Evolutionary conservation across 2,797 vertebrate genomes (phyloP).

Genomic region (Psittacula derbiana): DNA sequence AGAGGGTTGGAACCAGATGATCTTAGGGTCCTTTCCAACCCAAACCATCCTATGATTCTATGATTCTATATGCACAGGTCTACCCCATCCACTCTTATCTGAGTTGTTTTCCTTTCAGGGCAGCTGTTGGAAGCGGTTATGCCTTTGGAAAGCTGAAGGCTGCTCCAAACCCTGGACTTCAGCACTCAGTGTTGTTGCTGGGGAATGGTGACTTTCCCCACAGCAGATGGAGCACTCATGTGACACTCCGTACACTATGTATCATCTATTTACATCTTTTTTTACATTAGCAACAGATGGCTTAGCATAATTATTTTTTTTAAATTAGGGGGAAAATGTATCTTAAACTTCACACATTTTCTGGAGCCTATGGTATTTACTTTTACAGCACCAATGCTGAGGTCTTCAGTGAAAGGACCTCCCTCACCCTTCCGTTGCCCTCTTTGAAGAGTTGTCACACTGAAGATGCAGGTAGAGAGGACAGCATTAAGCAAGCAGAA

Average conservation of each 20-base stretch:
- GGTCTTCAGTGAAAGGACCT: neutral
- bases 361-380: neutral
- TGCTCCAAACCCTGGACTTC: neutral
- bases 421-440: neutral
- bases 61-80: neutral
- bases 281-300: conserved; percentile 73
- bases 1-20: neutral
- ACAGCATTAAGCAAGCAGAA: neutral
- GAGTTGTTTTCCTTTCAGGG: neutral
- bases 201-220: conserved; percentile 52
- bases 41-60: neutral
- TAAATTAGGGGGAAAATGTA: conserved; percentile 33
- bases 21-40: neutral
- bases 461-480: neutral
- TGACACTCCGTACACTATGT: conserved; percentile 63
- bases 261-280: conserved; percentile 74
- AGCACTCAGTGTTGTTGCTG: conserved; percentile 22
- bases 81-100: neutral
- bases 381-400: neutral
- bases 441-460: neutral
- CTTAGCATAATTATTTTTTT: conserved; percentile 59
- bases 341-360: conserved; percentile 39
- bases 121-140: neutral
- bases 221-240: conserved; percentile 72
- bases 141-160: conserved; percentile 2